These are phyloP conservation scores for Phrynosoma platyrhinos DNA, from an alignment of 2,113 vertebrate genomes.

Conservation along the genomic window DNA sequence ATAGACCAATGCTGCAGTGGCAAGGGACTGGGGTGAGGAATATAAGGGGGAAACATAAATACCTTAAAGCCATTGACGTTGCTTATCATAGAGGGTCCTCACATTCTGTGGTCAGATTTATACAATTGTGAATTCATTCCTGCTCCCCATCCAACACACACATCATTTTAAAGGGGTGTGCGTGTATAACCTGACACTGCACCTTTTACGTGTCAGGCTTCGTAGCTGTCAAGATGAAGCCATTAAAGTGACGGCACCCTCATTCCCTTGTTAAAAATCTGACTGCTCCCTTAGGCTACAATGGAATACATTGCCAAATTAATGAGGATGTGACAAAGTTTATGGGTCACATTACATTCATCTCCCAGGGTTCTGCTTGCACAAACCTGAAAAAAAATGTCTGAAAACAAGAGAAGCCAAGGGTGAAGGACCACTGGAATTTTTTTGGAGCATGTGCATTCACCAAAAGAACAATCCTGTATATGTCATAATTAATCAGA, in stretches of 20 bases:
- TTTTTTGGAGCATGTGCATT: background rate
- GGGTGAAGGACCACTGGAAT: conserved; percentile 28
- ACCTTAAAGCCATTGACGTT: conserved; percentile 1
- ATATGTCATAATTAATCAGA: conserved; percentile 64
- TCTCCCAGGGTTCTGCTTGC: conserved; percentile 10
- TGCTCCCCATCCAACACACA: background rate
- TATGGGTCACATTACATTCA: conserved; percentile 19
- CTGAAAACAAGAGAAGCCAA: conserved; percentile 29
- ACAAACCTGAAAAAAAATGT: background rate
- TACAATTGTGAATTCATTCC: background rate
- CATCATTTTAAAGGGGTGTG: background rate
- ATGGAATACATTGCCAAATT: conserved; percentile 54
- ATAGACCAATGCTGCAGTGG: background rate
- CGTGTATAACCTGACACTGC: conserved; percentile 34
- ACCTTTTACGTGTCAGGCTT: conserved; percentile 18
- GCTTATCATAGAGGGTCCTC: background rate
- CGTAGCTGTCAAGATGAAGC: conserved; percentile 63
- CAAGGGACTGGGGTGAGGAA: background rate
- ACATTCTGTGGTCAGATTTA: conserved; percentile 2
- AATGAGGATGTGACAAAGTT: conserved; percentile 66
- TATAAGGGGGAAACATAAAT: background rate
- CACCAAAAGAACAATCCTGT: conserved; percentile 72
- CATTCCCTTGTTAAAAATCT: conserved; percentile 60
- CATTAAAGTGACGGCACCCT: background rate
- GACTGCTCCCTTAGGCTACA: conserved; percentile 64